A percentile compares a stretch with the other conserved stretches of the same genome.
Evolutionary conservation across 2,113 vertebrate genomes (phyloP).

Genomic region (Delphinapterus leucas): DNA sequence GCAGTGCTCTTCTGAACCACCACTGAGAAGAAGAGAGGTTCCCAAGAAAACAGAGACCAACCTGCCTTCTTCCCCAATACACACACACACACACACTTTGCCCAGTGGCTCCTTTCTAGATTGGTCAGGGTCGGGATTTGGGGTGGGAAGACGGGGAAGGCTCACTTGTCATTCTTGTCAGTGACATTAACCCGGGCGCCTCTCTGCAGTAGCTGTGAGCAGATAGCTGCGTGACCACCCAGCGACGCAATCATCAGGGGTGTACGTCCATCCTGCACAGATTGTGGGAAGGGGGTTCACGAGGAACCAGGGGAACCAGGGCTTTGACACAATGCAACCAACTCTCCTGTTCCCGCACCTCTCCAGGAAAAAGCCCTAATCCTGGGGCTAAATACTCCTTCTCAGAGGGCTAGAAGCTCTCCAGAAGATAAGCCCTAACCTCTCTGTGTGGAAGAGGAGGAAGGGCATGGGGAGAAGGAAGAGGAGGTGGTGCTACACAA

Average conservation of each 20-base stretch:
- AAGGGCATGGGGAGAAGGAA: background rate
- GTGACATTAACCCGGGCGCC: constrained; percentile 77
- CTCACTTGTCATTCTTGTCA: constrained; percentile 80
- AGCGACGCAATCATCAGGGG: constrained; percentile 82
- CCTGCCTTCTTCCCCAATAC: background rate
- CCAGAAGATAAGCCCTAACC: background rate
- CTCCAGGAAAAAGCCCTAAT: background rate
- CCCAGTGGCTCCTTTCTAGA: background rate
- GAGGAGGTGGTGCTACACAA: background rate
- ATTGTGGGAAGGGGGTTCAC: background rate
- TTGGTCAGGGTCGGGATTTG: background rate
- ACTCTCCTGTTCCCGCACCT: background rate
- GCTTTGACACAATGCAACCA: background rate
- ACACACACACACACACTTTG: background rate
- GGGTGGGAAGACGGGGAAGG: background rate
- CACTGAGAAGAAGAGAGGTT: background rate
- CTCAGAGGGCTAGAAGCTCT: background rate
- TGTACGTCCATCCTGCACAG: constrained; percentile 79
- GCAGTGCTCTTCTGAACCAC: background rate
- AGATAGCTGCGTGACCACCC: constrained; percentile 78
- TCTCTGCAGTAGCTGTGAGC: constrained; percentile 80
- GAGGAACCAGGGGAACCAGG: background rate
- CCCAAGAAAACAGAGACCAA: background rate
- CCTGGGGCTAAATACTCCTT: background rate
- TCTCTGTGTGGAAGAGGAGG: background rate